Base-by-base conservation (phyloP, 1,140 invertebrate species). In the Drosophila jambulina region DNA sequence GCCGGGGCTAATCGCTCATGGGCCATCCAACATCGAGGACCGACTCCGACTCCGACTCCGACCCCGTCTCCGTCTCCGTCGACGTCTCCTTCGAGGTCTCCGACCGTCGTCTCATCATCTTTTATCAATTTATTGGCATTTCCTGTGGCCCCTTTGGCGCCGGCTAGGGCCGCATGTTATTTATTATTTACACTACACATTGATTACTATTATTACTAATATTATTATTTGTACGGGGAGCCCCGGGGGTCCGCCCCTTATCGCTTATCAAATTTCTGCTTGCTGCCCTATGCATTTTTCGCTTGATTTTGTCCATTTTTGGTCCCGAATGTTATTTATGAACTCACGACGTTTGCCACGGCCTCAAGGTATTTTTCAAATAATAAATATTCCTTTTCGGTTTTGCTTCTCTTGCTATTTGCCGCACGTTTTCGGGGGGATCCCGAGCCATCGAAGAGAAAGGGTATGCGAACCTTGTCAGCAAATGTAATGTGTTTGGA, bases 161-260 rank as follows among this genome's bases (percentile, higher is more conserved):
- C 54, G 25, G 25, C 29, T 5, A 21, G 40, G 46, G 46, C 40
- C 53, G 71, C 68, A 71, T 76, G 75, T 90, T 88, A 90, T 88
- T 88, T 88, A 88, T 88, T 88, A 88, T 88, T 85, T 88, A 85
- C 81, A 85, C 82, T 90, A 79, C 74, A 85, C 81, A 88, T 90
- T 85, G 85, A 88, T 90, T 88, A 85, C 78, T 67, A 82, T 90
- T 85, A 90, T 90, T 72, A 75, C 75, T 90, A 79, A 90, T 85
- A 88, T 79, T 90, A 88, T 88, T 90, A 85, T 90, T 81, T 75
- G 67, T 71, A 51, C 46, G 67, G 29, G 34, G 10, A 25, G 45
- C 42, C 32, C 46, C 15, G 29, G 13, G 49, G 21, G n/a, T 45
- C 63, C 42, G 38, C 57, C 46, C 70, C 25, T 29, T 60, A 40